Conservation (phyloP, 1,140 invertebrate species). For the fruit fly (Drosophila melanogaster) region DNA sequence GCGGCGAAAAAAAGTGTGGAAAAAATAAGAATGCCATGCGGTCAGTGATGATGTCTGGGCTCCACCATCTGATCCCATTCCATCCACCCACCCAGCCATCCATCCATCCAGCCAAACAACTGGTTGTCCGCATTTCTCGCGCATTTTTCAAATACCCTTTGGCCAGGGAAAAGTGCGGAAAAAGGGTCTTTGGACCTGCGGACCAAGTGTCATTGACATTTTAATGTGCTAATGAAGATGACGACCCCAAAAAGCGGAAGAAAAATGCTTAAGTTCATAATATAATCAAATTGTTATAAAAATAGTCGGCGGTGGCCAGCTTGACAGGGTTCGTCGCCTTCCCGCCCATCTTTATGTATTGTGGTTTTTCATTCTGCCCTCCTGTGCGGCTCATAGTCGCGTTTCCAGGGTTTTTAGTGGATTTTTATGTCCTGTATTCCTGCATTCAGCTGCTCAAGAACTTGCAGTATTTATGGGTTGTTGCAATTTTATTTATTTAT, state of each 20-base stretch:
- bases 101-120: not conserved
- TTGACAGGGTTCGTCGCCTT: constrained; percentile 50
- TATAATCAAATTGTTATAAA: constrained; percentile 81
- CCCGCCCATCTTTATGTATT: constrained; percentile 46
- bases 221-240: constrained; percentile 83
- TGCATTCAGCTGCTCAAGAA: constrained; percentile 48
- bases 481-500: constrained; percentile 66
- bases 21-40: constrained; percentile 41
- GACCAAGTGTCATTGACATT: constrained; percentile 79
- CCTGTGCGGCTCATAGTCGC: constrained; percentile 42
- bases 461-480: constrained; percentile 76
- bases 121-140: constrained; percentile 61
- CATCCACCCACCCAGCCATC: not conserved
- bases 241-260: constrained; percentile 58
- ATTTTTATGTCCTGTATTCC: constrained; percentile 37
- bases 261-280: constrained; percentile 62
- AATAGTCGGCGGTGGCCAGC: constrained; percentile 54
- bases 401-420: constrained; percentile 44
- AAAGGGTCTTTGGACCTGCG: constrained; percentile 36
- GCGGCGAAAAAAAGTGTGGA: constrained; percentile 18
- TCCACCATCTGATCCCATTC: not conserved
- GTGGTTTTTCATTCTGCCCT: constrained; percentile 28
- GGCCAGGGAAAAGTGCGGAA: constrained; percentile 1
- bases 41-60: constrained; percentile 48
- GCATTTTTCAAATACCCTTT: constrained; percentile 78